Conservation (phyloP, 2,113 vertebrate genomes). For the Gobio gobio region DNA sequence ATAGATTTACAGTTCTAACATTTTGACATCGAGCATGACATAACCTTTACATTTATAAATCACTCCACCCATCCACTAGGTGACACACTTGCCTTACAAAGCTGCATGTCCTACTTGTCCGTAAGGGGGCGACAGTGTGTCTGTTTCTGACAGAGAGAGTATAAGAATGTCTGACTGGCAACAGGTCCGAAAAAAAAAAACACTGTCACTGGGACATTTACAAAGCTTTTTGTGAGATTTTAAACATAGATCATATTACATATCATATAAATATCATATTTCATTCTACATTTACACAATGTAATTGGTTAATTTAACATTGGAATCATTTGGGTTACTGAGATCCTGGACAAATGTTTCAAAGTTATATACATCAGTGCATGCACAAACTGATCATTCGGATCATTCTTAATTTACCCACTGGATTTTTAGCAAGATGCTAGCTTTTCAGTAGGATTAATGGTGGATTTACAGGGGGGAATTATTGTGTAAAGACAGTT, state of each 20-base stretch:
- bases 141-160: background rate
- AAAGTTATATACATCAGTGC: background rate
- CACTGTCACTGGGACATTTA: background rate
- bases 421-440: background rate
- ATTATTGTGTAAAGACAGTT: background rate
- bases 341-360: background rate
- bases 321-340: background rate
- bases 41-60: background rate
- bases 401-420: background rate
- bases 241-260: background rate
- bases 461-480: background rate
- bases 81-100: conserved; percentile 81
- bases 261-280: background rate
- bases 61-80: conserved; percentile 76
- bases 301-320: background rate
- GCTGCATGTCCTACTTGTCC: conserved; percentile 34
- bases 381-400: background rate
- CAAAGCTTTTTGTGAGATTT: background rate
- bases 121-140: conserved; percentile 1
- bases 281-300: background rate
- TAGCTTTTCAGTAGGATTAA: background rate
- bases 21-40: background rate
- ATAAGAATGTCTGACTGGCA: background rate
- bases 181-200: background rate
- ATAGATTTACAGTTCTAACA: background rate